Conservation (phyloP, 2,888 invertebrate genomes). For the Marronus borbonicus region DNA sequence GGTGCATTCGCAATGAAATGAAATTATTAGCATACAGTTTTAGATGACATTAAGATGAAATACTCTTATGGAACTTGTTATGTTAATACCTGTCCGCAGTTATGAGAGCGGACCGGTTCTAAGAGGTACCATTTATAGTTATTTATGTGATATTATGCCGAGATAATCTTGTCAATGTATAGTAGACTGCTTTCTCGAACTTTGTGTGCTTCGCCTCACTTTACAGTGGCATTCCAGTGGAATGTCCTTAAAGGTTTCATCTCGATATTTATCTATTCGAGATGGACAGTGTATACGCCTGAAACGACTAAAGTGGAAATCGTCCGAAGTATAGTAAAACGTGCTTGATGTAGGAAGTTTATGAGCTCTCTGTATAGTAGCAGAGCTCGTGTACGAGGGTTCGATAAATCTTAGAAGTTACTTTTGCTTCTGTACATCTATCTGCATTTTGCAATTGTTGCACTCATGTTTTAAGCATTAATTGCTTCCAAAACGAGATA, state of each 20-base stretch:
- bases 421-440: too few species aligned
- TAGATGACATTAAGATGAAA: constrained; percentile 71
- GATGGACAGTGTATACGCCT: constrained; percentile 18
- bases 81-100: constrained; percentile 66
- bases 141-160: constrained; percentile 67
- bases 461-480: too few species aligned
- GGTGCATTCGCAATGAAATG: constrained; percentile 68
- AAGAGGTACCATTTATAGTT: constrained; percentile 67
- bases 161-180: constrained; percentile 62
- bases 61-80: constrained; percentile 70
- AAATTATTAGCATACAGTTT: constrained; percentile 70
- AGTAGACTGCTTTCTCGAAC: constrained; percentile 37
- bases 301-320: constrained; percentile 16
- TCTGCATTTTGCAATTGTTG: too few species aligned
- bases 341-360: not conserved
- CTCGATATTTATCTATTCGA: constrained; percentile 32
- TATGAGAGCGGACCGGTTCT: constrained; percentile 64
- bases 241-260: constrained; percentile 31
- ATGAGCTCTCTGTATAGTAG: not conserved
- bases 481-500: too few species aligned
- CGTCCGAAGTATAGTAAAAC: not conserved
- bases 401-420: not conserved
- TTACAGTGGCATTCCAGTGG: constrained; percentile 30
- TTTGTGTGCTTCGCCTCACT: constrained; percentile 10
- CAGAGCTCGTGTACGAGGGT: not conserved